These are phyloP conservation scores for Dynastes maya DNA, from an alignment of 2,888 invertebrate genomes.

Conservation along the genomic window DNA sequence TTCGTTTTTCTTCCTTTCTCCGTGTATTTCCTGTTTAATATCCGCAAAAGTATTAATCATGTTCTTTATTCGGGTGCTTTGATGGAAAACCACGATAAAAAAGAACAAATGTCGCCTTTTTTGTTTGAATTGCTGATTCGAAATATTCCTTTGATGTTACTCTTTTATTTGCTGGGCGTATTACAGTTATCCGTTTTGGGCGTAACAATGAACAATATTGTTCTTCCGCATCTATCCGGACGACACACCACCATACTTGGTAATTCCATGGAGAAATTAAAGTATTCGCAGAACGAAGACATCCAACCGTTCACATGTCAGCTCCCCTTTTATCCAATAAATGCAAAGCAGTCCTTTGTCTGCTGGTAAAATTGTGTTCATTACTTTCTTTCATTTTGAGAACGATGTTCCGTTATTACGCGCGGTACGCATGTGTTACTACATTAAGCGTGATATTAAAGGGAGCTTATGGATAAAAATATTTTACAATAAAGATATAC, in stretches of 20 bases:
- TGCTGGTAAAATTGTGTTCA: constrained; percentile 8
- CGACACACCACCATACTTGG: constrained; percentile 16
- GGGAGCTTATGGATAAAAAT: no score
- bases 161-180: constrained; percentile 30
- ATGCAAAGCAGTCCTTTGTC: constrained; percentile 36
- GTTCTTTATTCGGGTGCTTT: constrained; percentile 24
- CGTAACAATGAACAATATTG: constrained; percentile 33
- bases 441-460: no score
- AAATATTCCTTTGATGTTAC: constrained; percentile 39
- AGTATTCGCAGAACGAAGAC: constrained; percentile 28
- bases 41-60: constrained; percentile 31
- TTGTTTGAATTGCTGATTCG: constrained; percentile 37
- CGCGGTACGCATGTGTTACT: no score
- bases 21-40: constrained; percentile 34
- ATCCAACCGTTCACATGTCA: constrained; percentile 19
- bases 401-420: constrained; percentile 6
- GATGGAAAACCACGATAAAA: constrained; percentile 34
- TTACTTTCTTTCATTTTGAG: constrained; percentile 21
- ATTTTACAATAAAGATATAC: no score
- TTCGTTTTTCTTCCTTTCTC: background rate
- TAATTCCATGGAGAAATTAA: constrained; percentile 43
- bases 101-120: constrained; percentile 30
- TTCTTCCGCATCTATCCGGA: constrained; percentile 7
- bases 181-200: constrained; percentile 34
- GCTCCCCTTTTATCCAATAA: constrained; percentile 24